Percentiles rank a stretch among this genome's conserved stretches.
Conservation (phyloP, 2,113 vertebrate genomes). For the Ellobius talpinus region DNA sequence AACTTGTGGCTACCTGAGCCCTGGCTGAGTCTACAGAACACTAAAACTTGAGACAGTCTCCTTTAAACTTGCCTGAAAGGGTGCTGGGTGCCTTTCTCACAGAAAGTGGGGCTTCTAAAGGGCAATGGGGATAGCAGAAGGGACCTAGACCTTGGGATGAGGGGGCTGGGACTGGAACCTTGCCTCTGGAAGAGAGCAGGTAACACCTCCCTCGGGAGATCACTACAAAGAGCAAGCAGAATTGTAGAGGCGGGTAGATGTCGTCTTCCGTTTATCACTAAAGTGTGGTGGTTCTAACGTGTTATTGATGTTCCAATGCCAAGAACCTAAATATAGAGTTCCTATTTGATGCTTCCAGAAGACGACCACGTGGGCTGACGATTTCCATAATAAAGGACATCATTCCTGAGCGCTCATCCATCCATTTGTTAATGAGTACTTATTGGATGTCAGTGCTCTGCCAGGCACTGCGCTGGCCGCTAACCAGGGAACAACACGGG, state of each 20-base stretch:
- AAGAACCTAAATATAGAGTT: conserved; percentile 51
- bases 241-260: background rate
- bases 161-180: no score
- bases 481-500: background rate
- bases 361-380: background rate
- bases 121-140: background rate
- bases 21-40: background rate
- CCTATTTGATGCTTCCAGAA: conserved; percentile 42
- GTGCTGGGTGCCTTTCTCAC: background rate
- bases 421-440: conserved; percentile 49
- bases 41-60: background rate
- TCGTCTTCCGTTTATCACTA: background rate
- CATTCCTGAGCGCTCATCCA: background rate
- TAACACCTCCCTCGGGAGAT: background rate
- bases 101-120: background rate
- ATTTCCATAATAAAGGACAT: conserved; percentile 61
- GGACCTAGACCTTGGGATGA: no score
- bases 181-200: background rate
- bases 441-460: background rate
- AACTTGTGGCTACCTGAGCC: background rate
- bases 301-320: background rate
- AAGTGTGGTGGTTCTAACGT: background rate
- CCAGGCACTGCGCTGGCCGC: conserved; percentile 49
- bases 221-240: background rate
- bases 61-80: background rate